These are phyloP conservation scores for Peribatodes rhomboidaria DNA, from an alignment of 2,888 invertebrate species.

Conservation along the genomic window DNA sequence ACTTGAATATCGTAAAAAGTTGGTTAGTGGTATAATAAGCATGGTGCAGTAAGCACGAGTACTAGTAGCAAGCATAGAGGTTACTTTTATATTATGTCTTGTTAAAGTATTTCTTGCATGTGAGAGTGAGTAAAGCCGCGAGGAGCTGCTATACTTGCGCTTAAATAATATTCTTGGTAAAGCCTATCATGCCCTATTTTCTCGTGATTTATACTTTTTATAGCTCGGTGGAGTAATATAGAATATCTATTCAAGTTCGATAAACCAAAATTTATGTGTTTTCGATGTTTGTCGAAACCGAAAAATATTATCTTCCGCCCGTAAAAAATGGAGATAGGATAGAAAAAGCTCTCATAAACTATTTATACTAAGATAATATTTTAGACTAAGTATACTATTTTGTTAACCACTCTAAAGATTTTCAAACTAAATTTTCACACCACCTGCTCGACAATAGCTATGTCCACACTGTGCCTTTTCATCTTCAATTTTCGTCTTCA, in stretches of 20 bases:
- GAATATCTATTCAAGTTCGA: conserved; percentile 27
- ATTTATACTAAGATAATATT: neutral
- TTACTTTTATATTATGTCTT: no score
- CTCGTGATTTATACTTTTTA: conserved; percentile 11
- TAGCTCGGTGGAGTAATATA: conserved; percentile 6
- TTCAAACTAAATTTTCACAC: no score
- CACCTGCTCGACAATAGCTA: no score
- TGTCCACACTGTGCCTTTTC: no score
- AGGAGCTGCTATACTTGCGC: neutral
- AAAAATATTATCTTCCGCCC: conserved; percentile 28
- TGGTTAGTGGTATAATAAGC: no score
- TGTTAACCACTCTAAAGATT: no score
- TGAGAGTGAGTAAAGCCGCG: no score
- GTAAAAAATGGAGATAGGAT: conserved; percentile 18
- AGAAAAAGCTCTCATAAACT: conserved; percentile 11
- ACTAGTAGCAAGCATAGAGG: no score
- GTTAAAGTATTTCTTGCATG: no score
- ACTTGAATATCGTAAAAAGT: no score
- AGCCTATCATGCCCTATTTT: neutral
- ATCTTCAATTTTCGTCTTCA: no score
- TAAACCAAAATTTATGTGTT: conserved; percentile 33
- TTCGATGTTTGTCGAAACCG: conserved; percentile 30
- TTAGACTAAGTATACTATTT: neutral
- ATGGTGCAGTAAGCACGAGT: no score
- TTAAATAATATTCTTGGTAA: neutral